These are phyloP conservation scores for Spermophilus dauricus DNA, from an alignment of 2,113 vertebrate species.

Conservation along the genomic window DNA sequence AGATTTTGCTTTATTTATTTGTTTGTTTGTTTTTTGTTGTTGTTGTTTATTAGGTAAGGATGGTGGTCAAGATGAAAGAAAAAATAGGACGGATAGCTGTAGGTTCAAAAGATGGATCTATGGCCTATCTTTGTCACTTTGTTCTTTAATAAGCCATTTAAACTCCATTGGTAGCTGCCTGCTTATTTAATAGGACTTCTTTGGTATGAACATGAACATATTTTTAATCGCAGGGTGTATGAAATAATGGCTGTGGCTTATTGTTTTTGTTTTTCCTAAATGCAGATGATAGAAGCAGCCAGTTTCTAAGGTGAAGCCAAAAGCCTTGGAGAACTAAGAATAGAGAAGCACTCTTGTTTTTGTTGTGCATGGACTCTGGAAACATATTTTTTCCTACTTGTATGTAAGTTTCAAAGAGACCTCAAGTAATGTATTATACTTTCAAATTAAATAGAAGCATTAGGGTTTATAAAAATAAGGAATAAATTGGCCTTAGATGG, in stretches of 20 bases:
- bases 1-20: not conserved
- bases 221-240: not conserved
- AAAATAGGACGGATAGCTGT: not conserved
- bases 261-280: constrained; percentile 43
- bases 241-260: constrained; percentile 30
- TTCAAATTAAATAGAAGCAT: constrained; percentile 32
- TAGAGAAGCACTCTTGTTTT: not conserved
- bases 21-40: no score
- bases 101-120: no score
- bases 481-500: not conserved
- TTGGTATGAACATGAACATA: not conserved
- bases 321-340: constrained; percentile 3
- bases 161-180: not conserved
- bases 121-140: not conserved
- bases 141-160: not conserved
- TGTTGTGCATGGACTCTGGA: not conserved
- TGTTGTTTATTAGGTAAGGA: no score
- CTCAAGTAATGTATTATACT: not conserved
- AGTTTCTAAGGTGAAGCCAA: not conserved
- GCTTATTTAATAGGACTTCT: constrained; percentile 5
- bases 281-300: not conserved
- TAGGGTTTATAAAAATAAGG: not conserved
- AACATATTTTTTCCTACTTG: constrained; percentile 18
- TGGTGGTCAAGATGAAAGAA: not conserved
- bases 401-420: not conserved